Conservation (phyloP, 2,113 vertebrate species). For the Nothobranchius furzeri region DNA sequence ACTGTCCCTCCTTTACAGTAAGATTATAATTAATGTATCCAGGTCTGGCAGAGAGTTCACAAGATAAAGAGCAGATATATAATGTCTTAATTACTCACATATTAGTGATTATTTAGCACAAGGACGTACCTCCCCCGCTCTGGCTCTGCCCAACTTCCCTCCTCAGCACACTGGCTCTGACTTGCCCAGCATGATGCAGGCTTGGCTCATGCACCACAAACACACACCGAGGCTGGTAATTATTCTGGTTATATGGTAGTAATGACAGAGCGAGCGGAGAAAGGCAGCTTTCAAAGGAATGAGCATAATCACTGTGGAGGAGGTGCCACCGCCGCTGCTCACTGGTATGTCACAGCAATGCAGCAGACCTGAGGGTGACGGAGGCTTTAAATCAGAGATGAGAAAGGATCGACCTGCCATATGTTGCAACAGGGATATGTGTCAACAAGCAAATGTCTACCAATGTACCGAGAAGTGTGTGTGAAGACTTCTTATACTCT, state of each 20-base stretch:
- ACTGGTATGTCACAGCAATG: constrained; percentile 22
- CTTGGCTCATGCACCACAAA: constrained; percentile 56
- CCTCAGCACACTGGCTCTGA: constrained; percentile 31
- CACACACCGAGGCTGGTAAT: constrained; percentile 64
- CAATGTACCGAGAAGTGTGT: neutral
- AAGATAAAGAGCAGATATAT: constrained; percentile 40
- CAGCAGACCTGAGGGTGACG: constrained; percentile 20
- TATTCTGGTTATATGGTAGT: constrained; percentile 58
- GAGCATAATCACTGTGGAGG: constrained; percentile 46
- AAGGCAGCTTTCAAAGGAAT: constrained; percentile 57
- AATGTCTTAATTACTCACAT: constrained; percentile 62
- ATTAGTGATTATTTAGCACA: constrained; percentile 59
- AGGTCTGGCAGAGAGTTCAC: constrained; percentile 38
- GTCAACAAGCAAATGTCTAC: constrained; percentile 2
- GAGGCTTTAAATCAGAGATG: constrained; percentile 4
- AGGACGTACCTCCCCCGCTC: constrained; percentile 32
- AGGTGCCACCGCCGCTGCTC: constrained; percentile 30
- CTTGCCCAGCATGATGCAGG: constrained; percentile 45
- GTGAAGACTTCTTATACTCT: neutral
- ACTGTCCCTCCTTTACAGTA: constrained; percentile 2
- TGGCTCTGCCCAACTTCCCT: constrained; percentile 6
- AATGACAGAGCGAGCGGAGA: constrained; percentile 69
- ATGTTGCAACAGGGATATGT: constrained; percentile 4
- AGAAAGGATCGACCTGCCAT: neutral
- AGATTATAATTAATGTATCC: constrained; percentile 11